These are phyloP conservation scores for Sinocyclocheilus anophthalmus DNA, from an alignment of 2,113 vertebrate genomes.

Conservation along the genomic window DNA sequence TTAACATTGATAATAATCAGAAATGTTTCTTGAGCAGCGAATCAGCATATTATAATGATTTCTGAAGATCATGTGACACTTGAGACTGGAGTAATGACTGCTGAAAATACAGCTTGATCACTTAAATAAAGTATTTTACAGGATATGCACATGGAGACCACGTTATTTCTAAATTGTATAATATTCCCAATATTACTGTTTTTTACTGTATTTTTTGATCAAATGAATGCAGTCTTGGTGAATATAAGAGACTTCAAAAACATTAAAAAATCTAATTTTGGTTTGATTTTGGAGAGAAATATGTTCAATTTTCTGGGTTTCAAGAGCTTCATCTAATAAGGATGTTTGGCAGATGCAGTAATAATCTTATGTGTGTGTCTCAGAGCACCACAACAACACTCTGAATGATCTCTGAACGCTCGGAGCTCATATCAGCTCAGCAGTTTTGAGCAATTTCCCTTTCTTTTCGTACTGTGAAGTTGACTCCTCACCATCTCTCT, in stretches of 20 bases:
- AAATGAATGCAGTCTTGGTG: not conserved
- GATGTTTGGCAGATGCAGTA: not conserved
- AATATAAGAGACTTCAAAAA: not conserved
- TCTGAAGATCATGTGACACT: not conserved
- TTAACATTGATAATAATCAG: not conserved
- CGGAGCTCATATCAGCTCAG: slow-evolving; percentile 58
- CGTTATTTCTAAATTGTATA: not conserved
- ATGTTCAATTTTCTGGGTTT: not conserved
- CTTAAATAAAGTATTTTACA: not conserved
- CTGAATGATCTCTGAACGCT: not conserved
- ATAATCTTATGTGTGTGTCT: not conserved
- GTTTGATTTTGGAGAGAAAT: not conserved
- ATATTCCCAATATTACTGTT: not conserved
- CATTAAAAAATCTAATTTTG: not conserved
- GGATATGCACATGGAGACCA: not conserved
- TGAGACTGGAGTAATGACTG: not conserved
- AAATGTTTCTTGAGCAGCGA: not conserved
- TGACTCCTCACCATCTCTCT: too few relatives aligned
- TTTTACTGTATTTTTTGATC: not conserved
- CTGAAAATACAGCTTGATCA: not conserved
- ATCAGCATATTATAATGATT: not conserved
- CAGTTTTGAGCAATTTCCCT: slow-evolving; percentile 64
- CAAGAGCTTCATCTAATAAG: not conserved
- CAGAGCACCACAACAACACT: not conserved
- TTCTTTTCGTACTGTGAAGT: slow-evolving; percentile 47